A percentile compares a stretch with the other conserved stretches of the same genome.
These are phyloP conservation scores for Chrysodeixis includens DNA, from an alignment of 2,888 invertebrate genomes.

Conservation along the genomic window DNA sequence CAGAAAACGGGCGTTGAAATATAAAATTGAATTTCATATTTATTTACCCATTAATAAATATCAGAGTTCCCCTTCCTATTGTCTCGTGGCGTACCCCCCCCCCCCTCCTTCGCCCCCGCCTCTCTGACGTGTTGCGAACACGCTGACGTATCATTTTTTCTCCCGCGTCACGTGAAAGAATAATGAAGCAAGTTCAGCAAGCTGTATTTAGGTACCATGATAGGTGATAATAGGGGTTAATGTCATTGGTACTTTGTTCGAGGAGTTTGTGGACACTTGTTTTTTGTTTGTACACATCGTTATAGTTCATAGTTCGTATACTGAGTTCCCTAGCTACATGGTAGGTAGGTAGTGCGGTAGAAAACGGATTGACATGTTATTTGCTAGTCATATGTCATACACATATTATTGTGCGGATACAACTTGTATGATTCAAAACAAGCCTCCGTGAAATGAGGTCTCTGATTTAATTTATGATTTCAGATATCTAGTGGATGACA, in stretches of 20 bases:
- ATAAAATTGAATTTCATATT: conserved; percentile 64
- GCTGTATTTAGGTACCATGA: conserved; percentile 49
- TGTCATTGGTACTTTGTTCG: conserved; percentile 4
- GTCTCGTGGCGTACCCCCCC: conserved; percentile 36
- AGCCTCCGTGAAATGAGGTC: background rate
- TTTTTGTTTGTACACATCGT: background rate
- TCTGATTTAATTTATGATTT: background rate
- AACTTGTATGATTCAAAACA: background rate
- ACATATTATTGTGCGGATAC: too few relatives aligned
- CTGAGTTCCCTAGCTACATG: too few relatives aligned
- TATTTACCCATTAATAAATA: conserved; percentile 60
- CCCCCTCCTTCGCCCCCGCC: conserved; percentile 41
- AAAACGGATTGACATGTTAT: too few relatives aligned
- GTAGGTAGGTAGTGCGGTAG: background rate
- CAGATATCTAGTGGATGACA: conserved; percentile 11
- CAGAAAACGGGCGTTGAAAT: conserved; percentile 40
- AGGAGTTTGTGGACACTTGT: background rate
- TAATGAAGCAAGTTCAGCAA: conserved; percentile 64
- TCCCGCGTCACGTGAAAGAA: conserved; percentile 66
- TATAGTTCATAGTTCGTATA: background rate
- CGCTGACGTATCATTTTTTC: conserved; percentile 71
- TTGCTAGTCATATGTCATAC: too few relatives aligned
- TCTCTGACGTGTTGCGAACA: conserved; percentile 54
- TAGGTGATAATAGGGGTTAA: conserved; percentile 25
- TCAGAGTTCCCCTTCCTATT: conserved; percentile 47